These are phyloP conservation scores for Pitangus sulphuratus DNA, from an alignment of 2,797 vertebrate species.

Conservation along the genomic window DNA sequence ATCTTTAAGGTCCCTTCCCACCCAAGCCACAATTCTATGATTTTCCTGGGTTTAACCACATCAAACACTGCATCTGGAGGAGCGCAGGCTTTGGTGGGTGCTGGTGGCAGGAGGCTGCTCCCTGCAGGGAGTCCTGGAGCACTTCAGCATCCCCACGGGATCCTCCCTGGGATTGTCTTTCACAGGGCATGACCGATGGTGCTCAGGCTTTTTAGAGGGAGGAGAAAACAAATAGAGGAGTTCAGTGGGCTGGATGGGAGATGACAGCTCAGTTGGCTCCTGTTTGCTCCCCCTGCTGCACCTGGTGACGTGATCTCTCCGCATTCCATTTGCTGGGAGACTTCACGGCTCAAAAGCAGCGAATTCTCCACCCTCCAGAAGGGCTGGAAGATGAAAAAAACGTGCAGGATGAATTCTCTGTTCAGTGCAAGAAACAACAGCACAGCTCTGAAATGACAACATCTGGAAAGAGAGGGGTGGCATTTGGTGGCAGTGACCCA, in stretches of 20 bases:
- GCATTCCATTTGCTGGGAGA: not conserved
- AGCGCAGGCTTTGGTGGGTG: not conserved
- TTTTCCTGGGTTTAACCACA: not conserved
- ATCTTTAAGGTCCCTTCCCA: not conserved
- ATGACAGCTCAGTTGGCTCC: not conserved
- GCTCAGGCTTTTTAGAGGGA: not conserved
- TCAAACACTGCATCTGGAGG: rapidly evolving
- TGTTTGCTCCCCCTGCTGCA: not conserved
- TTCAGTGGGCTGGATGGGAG: not conserved
- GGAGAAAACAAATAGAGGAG: not conserved
- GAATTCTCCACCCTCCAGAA: not conserved
- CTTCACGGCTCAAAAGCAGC: not conserved
- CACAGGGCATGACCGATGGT: not conserved
- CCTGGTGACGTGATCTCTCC: not conserved
- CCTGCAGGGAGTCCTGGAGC: not conserved
- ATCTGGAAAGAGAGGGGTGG: not conserved
- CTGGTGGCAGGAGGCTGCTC: not conserved
- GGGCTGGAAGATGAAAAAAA: not conserved
- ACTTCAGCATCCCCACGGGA: not conserved
- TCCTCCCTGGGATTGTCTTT: not conserved
- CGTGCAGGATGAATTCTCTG: not conserved
- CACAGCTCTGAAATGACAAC: not conserved
- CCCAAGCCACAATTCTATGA: not conserved
- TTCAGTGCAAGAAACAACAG: not conserved
- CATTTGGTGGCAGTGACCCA: slow-evolving; percentile 24